A percentile compares a stretch with the other conserved stretches of the same genome.
Conservation (phyloP, 2,888 invertebrate genomes). For the Gibbula magus region DNA sequence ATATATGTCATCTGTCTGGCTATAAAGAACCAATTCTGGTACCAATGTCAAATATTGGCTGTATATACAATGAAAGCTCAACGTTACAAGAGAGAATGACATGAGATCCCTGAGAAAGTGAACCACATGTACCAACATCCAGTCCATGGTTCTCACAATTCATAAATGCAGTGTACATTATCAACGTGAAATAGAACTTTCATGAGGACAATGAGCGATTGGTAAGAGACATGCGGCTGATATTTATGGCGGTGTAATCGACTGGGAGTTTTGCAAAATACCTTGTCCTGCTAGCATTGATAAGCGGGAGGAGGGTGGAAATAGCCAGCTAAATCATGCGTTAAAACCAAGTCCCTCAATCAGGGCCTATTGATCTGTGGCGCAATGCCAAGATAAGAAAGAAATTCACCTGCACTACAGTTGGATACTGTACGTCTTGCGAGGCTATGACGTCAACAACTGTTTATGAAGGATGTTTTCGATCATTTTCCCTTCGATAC, state of each 20-base stretch:
- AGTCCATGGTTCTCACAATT: background rate
- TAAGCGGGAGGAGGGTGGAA: background rate
- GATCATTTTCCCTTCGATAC: conserved; percentile 1
- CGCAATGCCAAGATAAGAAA: background rate
- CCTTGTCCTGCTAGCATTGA: background rate
- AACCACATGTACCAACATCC: no score
- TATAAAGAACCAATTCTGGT: no score
- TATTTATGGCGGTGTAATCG: background rate
- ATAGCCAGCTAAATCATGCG: background rate
- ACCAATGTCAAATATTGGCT: no score
- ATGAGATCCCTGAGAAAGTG: no score
- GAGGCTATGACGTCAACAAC: background rate
- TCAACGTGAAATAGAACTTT: background rate
- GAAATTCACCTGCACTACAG: background rate
- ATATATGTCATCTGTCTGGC: no score
- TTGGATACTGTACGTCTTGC: background rate
- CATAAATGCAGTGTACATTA: background rate
- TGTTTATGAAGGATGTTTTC: background rate
- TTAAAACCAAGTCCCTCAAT: conserved; percentile 3
- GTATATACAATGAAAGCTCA: no score
- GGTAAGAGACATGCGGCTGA: background rate
- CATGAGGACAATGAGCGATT: background rate
- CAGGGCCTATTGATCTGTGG: background rate
- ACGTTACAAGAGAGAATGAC: no score
- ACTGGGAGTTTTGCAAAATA: background rate